Base-by-base conservation (phyloP, 2,113 vertebrate species). In the Puffinus mauretanicus region DNA sequence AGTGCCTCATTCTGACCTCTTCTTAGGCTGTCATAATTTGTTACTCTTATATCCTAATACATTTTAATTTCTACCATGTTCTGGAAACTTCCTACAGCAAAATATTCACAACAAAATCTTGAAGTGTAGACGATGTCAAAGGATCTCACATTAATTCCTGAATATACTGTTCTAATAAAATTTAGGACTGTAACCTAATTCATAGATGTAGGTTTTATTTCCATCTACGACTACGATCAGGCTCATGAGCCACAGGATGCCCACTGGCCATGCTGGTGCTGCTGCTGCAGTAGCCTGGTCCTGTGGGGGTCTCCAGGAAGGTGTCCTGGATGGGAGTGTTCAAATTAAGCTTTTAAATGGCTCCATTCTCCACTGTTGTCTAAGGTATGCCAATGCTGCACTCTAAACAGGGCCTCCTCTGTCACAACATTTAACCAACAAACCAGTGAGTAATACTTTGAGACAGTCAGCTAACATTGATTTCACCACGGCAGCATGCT, bases 1-100 rank as follows among this genome's bases (percentile, higher is more conserved):
- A 97, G 18, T 82, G 84, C 6, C 54, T 95, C 87, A 46, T 88
- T 91, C 62, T 93, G 84, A 96, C 87, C 92, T 94, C 92, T 91
- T 95, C 87, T 85, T 82, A 72, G 65, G 36, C 77, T 95, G 73
- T 95, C 73, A 91, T 69, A 88, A 94, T 94, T 95, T 95, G 62
- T 95, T 91, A 76, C 75, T 85, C 78, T 60, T 21, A 40, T 36
- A 76, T 82, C 34, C 47, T 88, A 93, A 88, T 77, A 51, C 57
- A 96, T 95, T 93, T 87, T 91, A 90, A 93, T 94, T 85, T 90
- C 70, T 82, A 14, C 46, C 27, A 58, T 13, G 21, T 65, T 96
- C 89, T 79, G 66, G 73, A 90, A 94, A 44, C 42, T 91, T 95
- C 44, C 75, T 70, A 76, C 26, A 80, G 36, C 61, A 69, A 34